Conservation (phyloP, 2,797 vertebrate genomes). For the Betta splendens region DNA sequence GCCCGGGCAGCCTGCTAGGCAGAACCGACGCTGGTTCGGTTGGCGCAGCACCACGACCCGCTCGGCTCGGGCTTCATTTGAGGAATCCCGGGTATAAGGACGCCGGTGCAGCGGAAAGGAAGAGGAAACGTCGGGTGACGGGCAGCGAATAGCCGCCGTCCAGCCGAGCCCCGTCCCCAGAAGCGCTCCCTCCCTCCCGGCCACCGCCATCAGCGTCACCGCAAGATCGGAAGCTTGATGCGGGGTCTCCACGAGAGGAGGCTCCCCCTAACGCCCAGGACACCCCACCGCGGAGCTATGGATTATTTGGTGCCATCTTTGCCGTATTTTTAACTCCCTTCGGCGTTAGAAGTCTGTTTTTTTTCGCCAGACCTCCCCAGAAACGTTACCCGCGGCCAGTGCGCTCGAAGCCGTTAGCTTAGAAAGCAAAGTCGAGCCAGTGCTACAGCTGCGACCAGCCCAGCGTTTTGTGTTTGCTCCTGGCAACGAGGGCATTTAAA, state of each 20-base stretch:
- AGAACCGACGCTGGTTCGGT: slow-evolving; percentile 21
- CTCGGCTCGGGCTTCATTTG: slow-evolving; percentile 11
- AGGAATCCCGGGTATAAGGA: too few species aligned
- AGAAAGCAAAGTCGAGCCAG: slow-evolving; percentile 32
- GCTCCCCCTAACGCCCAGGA: slow-evolving; percentile 39
- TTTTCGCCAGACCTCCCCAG: slow-evolving; percentile 43
- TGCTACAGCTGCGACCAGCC: slow-evolving; percentile 20
- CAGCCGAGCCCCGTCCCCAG: slow-evolving; percentile 47
- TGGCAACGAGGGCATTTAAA: slow-evolving; percentile 5
- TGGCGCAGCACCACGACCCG: slow-evolving; percentile 31
- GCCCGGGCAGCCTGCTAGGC: slow-evolving; percentile 35
- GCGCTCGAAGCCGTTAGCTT: slow-evolving; percentile 56
- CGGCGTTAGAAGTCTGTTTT: slow-evolving; percentile 14
- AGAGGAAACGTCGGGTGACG: slow-evolving; percentile 56
- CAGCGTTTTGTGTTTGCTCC: neutral
- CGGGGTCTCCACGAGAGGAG: slow-evolving; percentile 55
- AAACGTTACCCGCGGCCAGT: slow-evolving; percentile 15
- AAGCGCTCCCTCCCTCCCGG: slow-evolving; percentile 59
- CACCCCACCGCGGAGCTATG: slow-evolving; percentile 47
- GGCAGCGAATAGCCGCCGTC: slow-evolving; percentile 41
- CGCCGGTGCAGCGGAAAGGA: slow-evolving; percentile 40
- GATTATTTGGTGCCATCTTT: slow-evolving; percentile 32
- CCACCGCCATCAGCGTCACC: slow-evolving; percentile 53
- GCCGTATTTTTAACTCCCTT: slow-evolving; percentile 3
- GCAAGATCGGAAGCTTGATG: slow-evolving; percentile 40